phyloP scores from a whole-genome alignment of 2,888 invertebrate species.

The Stenodera caucasica region DNA sequence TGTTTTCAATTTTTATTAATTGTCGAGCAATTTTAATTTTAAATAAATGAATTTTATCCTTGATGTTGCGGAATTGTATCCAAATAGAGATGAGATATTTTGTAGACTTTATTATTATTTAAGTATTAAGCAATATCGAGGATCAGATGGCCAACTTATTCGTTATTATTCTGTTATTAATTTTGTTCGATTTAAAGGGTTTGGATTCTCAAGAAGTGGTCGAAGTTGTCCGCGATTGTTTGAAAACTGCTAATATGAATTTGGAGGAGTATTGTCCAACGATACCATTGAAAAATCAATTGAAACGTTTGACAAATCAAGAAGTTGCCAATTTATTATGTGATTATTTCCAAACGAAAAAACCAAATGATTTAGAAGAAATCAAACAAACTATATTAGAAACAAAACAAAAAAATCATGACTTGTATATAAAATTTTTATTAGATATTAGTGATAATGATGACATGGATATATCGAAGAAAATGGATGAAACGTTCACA shows the following conservation, averaged over 20 bases:
- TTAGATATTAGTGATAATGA: background rate
- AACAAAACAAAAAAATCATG: background rate
- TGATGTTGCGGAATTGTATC: too few species aligned
- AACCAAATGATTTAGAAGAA: background rate
- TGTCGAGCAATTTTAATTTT: too few species aligned
- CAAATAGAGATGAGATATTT: too few species aligned
- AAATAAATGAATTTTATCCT: background rate
- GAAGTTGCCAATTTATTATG: background rate
- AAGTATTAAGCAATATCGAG: too few species aligned
- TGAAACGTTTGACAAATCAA: background rate
- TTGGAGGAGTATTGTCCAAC: background rate
- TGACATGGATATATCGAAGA: conserved; percentile 14
- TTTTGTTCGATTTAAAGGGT: conserved; percentile 6
- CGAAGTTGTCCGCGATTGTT: background rate
- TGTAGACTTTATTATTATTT: too few species aligned
- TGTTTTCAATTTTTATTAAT: background rate
- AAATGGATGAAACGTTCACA: background rate
- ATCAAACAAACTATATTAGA: background rate
- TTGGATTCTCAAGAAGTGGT: background rate
- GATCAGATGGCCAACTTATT: too few species aligned
- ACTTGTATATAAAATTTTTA: background rate
- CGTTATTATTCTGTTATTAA: background rate
- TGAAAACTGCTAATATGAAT: background rate
- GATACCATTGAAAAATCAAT: background rate
- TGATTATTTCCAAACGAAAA: background rate